Conservation (phyloP, 2,888 invertebrate species). For the Eupsilia transversa region DNA sequence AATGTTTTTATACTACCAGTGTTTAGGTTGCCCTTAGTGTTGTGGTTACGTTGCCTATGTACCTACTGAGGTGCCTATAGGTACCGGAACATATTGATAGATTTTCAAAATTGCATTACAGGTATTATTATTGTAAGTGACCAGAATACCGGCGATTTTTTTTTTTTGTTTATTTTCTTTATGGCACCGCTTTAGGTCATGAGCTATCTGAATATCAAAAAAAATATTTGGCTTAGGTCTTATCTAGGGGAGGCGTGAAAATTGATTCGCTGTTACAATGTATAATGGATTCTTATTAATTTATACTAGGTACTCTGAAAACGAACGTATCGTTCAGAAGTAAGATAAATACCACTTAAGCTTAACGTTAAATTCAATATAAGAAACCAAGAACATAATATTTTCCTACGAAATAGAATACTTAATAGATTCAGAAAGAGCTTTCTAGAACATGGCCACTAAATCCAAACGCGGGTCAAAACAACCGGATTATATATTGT, state of each 20-base stretch:
- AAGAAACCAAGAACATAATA: not conserved
- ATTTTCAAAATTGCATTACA: not conserved
- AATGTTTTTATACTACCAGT: constrained; percentile 11
- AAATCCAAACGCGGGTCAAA: constrained; percentile 22
- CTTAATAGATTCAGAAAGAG: constrained; percentile 15
- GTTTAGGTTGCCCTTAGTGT: not conserved
- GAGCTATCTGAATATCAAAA: too few species aligned
- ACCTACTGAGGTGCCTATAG: not conserved
- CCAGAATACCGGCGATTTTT: too few species aligned
- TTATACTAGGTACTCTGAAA: not conserved
- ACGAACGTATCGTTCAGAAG: too few species aligned
- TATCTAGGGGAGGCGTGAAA: too few species aligned
- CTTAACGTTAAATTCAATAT: not conserved
- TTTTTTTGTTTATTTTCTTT: too few species aligned
- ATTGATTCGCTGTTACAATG: too few species aligned
- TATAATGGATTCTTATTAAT: too few species aligned
- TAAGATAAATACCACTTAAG: not conserved
- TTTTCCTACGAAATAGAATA: not conserved
- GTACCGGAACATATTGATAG: not conserved
- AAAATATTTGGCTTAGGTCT: too few species aligned
- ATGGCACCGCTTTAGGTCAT: too few species aligned
- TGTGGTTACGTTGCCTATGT: not conserved
- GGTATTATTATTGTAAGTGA: not conserved
- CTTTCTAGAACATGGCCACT: constrained; percentile 22
- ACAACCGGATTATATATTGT: constrained; percentile 21